phyloP scores from a whole-genome alignment of 2,113 vertebrate species.

The Trichechus manatus region DNA sequence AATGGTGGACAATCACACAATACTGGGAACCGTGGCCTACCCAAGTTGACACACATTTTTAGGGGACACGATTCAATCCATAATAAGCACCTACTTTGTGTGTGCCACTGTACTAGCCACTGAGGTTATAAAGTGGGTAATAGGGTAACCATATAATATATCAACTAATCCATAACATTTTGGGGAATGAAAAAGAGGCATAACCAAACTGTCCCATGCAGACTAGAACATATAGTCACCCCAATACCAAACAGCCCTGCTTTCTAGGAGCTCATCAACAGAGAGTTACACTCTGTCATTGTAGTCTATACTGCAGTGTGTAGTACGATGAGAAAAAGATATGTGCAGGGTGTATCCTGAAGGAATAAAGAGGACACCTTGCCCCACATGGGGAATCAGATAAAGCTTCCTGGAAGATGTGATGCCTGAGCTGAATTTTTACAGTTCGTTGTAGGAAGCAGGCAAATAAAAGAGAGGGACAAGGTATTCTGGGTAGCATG shows the following conservation, averaged over 20 bases:
- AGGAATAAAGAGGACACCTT: not conserved
- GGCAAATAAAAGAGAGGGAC: not conserved
- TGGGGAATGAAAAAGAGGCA: not conserved
- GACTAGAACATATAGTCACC: not conserved
- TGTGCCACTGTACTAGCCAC: not conserved
- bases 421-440: not conserved
- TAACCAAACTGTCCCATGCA: not conserved
- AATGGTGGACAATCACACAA: no score
- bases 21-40: no score
- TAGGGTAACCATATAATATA: not conserved
- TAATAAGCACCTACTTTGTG: not conserved
- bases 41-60: no score
- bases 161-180: not conserved
- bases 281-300: not conserved
- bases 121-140: not conserved
- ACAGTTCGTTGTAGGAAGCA: not conserved
- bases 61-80: no score
- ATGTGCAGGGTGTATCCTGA: not conserved
- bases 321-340: not conserved
- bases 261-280: not conserved
- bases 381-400: not conserved
- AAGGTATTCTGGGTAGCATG: not conserved
- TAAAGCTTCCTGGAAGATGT: slow-evolving; percentile 8
- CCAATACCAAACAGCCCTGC: not conserved
- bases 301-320: not conserved